Conservation (phyloP, 2,888 invertebrate genomes). For the Marasmarcha lunaedactyla region DNA sequence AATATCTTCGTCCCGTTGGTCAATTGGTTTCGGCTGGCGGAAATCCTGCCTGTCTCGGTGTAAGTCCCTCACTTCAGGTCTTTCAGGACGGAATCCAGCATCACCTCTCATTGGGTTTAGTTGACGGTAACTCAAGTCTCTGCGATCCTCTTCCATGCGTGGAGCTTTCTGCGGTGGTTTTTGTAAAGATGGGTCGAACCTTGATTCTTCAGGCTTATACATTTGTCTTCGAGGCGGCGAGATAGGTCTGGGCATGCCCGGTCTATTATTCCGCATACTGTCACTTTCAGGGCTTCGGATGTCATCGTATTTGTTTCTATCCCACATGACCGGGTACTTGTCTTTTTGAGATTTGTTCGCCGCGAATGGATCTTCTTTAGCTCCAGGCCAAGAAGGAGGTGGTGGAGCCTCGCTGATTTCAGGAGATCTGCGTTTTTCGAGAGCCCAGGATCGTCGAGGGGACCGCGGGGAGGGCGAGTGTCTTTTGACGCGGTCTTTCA, state of each 20-base stretch:
- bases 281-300: background rate
- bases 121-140: constrained; percentile 12
- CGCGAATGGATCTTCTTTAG: constrained; percentile 16
- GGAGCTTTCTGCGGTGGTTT: background rate
- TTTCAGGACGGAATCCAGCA: constrained; percentile 16
- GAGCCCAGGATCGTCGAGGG: constrained; percentile 53
- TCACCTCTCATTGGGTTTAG: constrained; percentile 5
- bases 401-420: constrained; percentile 38
- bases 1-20: background rate
- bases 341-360: constrained; percentile 10
- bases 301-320: background rate
- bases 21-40: background rate
- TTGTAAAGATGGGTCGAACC: background rate
- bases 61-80: background rate
- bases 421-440: constrained; percentile 48
- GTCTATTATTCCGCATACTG: too few relatives aligned
- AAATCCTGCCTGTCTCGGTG: background rate
- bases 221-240: background rate
- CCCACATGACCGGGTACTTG: background rate
- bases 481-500: constrained; percentile 36
- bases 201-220: background rate
- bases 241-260: background rate
- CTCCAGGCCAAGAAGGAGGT: constrained; percentile 48
- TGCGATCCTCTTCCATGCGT: constrained; percentile 4
- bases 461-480: constrained; percentile 46